phyloP scores from a whole-genome alignment of 2,113 vertebrate species.

The Saccopteryx leptura region DNA sequence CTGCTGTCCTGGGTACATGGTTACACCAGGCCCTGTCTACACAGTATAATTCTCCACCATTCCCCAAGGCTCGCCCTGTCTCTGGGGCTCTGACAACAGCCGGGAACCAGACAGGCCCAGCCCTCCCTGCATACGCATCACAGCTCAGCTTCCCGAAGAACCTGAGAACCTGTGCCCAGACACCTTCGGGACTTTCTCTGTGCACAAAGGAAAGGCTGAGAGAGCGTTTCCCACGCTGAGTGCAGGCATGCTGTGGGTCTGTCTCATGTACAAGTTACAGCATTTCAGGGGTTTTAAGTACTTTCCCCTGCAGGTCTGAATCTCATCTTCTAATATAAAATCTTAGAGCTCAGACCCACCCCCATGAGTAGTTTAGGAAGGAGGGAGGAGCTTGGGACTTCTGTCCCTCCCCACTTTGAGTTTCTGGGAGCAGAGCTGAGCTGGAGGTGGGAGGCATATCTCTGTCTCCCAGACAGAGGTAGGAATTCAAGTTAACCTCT shows the following conservation, averaged over 20 bases:
- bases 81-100: background rate
- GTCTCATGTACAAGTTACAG: background rate
- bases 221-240: constrained; percentile 11
- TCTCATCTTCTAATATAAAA: background rate
- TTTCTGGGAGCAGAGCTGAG: background rate
- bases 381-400: background rate
- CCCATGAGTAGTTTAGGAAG: background rate
- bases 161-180: background rate
- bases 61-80: fast-evolving
- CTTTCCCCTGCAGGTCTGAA: background rate
- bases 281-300: background rate
- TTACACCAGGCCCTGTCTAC: background rate
- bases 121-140: background rate
- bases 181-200: constrained; percentile 13
- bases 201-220: background rate
- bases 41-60: background rate
- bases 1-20: fast-evolving
- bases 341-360: background rate
- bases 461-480: background rate
- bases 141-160: background rate
- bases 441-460: background rate
- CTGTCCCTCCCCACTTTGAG: background rate
- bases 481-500: background rate
- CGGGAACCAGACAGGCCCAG: background rate
- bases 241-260: background rate